Evolutionary conservation across 2,797 vertebrate genomes (phyloP), one percentile per base, ranked within the genome.

Genomic region (Gadopsis marmoratus): DNA sequence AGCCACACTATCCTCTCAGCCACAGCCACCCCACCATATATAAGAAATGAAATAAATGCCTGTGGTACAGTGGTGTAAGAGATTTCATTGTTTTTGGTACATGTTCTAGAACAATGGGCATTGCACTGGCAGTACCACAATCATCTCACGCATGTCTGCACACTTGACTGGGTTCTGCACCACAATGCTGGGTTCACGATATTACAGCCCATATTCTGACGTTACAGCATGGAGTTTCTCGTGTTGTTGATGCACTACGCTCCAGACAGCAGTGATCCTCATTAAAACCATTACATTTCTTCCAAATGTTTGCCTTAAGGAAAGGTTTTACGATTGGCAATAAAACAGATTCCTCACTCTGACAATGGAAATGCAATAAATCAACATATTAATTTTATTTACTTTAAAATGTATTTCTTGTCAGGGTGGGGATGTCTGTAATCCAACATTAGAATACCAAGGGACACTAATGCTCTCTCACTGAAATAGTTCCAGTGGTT

Each of bases 261-360:
- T 33, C 41, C 14, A 11, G 17, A 29, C 41, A 9, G 21, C 35
- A 43, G 12, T 54, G 35, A 53, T 64, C 7, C 7, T 21, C 21
- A 61, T 37, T 53, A 17, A 35, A 33, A 37, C 5, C 33, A 13
- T 31, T 9, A 21, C 43, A 51, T 23, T 3, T 7, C 7, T 5
- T 67, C 55, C 61, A 66, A 39, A 68, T 78, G 70, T 70, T 75
- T 55, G 65, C 33, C 35, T 37, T 3, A 0, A n/a, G 26, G 45
- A 60, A 3, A 26, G 14, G 13, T n/a, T 39, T 67, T 2, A 55
- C 2, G 3, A 8, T 0, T 14, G 33, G 33, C 35, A 62, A 16
- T 41, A 26, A 54, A 70, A 23, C 26, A 39, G n/a, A 78, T 81
- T 74, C 65, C 62, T 64, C 2, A 39, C 23, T 78, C n/a, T 35